phyloP scores from a whole-genome alignment of 35 echinoderm and acorn worm species.

The Chiridota heheva region DNA sequence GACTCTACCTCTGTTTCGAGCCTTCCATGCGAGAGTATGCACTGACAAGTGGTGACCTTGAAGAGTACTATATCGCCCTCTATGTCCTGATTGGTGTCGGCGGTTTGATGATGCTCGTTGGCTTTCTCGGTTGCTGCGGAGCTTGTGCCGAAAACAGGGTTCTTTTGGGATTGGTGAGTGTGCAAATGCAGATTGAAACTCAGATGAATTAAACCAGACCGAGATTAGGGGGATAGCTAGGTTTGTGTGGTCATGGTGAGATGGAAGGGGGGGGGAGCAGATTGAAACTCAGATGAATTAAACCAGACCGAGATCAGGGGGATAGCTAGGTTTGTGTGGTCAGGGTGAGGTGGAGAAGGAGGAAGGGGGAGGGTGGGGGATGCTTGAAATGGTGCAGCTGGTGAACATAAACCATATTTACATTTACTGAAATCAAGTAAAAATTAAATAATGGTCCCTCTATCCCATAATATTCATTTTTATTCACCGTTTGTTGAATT shows the following conservation, averaged over 20 bases:
- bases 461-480: too few relatives aligned
- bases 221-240: neutral
- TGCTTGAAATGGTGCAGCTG: too few relatives aligned
- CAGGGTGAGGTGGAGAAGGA: neutral
- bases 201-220: too few relatives aligned
- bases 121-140: conserved; percentile 95
- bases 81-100: conserved; percentile 90
- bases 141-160: conserved; percentile 84
- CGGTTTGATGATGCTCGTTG: conserved; percentile 95
- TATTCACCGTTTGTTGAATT: too few relatives aligned
- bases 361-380: too few relatives aligned
- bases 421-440: too few relatives aligned
- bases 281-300: too few relatives aligned
- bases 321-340: neutral
- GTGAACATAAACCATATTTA: too few relatives aligned
- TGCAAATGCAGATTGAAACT: too few relatives aligned
- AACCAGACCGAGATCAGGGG: neutral
- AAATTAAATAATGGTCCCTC: too few relatives aligned
- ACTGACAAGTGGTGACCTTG: conserved; percentile 60
- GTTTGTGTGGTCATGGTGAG: neutral
- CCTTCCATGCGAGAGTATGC: conserved; percentile 75
- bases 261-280: neutral
- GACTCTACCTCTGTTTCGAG: conserved; percentile 95
- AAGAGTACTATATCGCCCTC: conserved; percentile 90
- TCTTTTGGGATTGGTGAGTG: conserved; percentile 77